Evolutionary conservation across 2,113 vertebrate genomes (phyloP), one percentile per base, ranked within the genome.

Genomic region (Telmatochromis sp.): DNA sequence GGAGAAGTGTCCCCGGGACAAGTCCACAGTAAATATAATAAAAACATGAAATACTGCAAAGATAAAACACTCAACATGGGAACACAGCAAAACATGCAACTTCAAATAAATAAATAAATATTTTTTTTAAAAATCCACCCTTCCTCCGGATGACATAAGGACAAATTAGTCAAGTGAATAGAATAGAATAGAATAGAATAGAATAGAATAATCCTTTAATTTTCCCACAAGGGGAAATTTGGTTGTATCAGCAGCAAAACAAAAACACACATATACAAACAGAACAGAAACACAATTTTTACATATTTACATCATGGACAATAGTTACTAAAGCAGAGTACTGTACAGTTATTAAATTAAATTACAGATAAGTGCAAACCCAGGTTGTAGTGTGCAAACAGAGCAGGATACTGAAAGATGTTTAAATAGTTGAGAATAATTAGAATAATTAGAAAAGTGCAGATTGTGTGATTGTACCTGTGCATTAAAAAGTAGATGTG

Each of bases 261-360:
- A 57, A 57, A 49, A 7, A 14, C 4, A 57, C 51, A 21, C 55
- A 58, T 58, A 58, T 15, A 58, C 55, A 28, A 58, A 58, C 23
- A 58, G 55, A 15, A 57, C 54, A 57, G 55, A 58, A 58, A 58
- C 13, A 58, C 55, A 58, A 28, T 15, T 28, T 28, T 28, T 58
- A 58, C 53, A 55, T 55, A 23, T 7, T 55, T 55, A 23, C 55
- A 57, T 57, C 55, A 57, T 57, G 23, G 55, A 57, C 55, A 57
- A 57, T 8, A 57, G 55, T 57, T 3, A 28, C 55, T 0, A 57
- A 57, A 57, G 55, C 23, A 57, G 23, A 57, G 55, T 28, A 0
- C 55, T 57, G 23, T 28, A 57, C 7, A 28, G 55, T 57, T 57
- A 57, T 28, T 57, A 14, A 54, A 57, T 1, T 2, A 57, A 5